Evolutionary conservation across 2,888 invertebrate genomes (phyloP).

Genomic region (Melanostoma mellinum): DNA sequence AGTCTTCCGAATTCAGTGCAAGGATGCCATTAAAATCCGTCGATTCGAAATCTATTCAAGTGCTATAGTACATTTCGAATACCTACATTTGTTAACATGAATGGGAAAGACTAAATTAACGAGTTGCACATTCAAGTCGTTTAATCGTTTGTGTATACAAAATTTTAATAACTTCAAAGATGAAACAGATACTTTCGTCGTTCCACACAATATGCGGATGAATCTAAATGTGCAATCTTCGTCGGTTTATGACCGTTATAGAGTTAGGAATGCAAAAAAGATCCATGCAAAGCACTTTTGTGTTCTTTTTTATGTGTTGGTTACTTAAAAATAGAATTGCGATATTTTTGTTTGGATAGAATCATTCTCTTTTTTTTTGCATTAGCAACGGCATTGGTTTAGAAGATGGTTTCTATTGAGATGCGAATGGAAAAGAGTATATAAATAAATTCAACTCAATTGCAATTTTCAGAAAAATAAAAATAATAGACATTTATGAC

Average conservation of each 20-base stretch:
- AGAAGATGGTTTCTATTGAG: constrained; percentile 43
- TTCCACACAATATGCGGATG: background rate
- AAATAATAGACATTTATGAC: no score
- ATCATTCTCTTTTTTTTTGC: constrained; percentile 6
- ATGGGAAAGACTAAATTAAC: constrained; percentile 19
- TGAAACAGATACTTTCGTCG: constrained; percentile 25
- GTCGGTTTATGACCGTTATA: constrained; percentile 33
- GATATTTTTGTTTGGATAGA: constrained; percentile 51
- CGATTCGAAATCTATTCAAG: constrained; percentile 16
- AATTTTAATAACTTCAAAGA: constrained; percentile 42
- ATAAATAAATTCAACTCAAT: no score
- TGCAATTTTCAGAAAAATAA: no score
- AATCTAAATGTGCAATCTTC: constrained; percentile 23
- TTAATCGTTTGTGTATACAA: constrained; percentile 42
- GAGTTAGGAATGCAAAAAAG: constrained; percentile 42
- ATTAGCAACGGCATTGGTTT: constrained; percentile 30
- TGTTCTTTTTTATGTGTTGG: background rate
- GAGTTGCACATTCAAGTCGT: constrained; percentile 40
- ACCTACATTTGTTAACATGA: background rate
- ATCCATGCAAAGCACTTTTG: constrained; percentile 34
- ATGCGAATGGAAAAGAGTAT: background rate
- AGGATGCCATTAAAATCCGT: constrained; percentile 16
- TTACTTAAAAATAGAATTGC: constrained; percentile 61
- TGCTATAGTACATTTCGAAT: background rate
- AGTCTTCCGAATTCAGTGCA: constrained; percentile 40